phyloP scores from a whole-genome alignment of 2,888 invertebrate genomes.

The Orchesella flavescens region DNA sequence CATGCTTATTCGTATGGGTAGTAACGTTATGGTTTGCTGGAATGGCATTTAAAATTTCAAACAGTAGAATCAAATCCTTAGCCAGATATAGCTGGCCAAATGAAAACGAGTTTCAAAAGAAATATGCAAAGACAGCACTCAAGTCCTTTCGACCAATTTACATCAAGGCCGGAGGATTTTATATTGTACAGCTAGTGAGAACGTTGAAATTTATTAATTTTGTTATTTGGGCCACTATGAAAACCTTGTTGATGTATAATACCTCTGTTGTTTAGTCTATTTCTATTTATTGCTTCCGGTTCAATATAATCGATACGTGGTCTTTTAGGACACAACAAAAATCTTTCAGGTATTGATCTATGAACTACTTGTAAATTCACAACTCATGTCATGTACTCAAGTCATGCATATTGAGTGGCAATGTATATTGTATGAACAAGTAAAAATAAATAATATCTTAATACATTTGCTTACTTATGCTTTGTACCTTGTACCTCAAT shows the following conservation, averaged over 20 bases:
- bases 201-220: constrained; percentile 18
- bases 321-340: no score
- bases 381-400: no score
- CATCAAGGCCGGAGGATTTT: background rate
- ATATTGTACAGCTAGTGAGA: background rate
- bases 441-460: no score
- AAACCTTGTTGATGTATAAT: background rate
- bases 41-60: constrained; percentile 17
- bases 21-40: constrained; percentile 12
- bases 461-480: no score
- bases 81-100: background rate
- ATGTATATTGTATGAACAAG: no score
- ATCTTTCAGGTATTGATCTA: no score
- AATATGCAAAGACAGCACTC: constrained; percentile 1
- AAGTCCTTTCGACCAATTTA: background rate
- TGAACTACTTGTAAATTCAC: no score
- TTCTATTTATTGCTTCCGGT: no score
- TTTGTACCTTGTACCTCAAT: no score
- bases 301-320: no score
- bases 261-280: no score
- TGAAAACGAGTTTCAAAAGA: background rate
- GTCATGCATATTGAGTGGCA: no score
- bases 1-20: background rate
- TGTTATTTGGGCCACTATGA: constrained; percentile 27
- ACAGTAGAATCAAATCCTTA: background rate